These are phyloP conservation scores for Cryptophagus acutangulus DNA, from an alignment of 2,888 invertebrate genomes.

Conservation along the genomic window DNA sequence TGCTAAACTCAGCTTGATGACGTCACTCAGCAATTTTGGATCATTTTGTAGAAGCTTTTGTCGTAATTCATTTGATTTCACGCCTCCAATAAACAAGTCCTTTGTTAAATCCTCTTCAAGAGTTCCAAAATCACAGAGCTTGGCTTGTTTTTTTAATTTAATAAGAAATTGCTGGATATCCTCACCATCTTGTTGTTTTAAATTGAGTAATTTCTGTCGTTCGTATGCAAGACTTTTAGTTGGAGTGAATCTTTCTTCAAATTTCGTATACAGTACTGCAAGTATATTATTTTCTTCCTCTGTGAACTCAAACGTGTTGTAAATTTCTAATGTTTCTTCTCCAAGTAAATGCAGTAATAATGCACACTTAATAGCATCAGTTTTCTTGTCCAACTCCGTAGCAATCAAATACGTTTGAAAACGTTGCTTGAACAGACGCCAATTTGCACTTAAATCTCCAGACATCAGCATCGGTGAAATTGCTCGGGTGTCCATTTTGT, in stretches of 20 bases:
- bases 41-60: slow-evolving; percentile 2
- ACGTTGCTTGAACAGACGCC: background rate
- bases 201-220: background rate
- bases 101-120: background rate
- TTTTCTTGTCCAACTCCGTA: background rate
- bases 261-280: background rate
- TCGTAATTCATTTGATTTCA: slow-evolving; percentile 2
- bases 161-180: background rate
- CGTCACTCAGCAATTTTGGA: background rate
- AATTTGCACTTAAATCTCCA: slow-evolving; percentile 80
- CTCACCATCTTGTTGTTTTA: slow-evolving; percentile 3
- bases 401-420: background rate
- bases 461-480: background rate
- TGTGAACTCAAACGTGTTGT: background rate
- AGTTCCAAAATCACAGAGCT: background rate
- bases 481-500: background rate
- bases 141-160: background rate
- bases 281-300: background rate
- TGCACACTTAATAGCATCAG: background rate
- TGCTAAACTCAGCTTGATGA: background rate
- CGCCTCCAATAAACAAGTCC: slow-evolving; percentile 4
- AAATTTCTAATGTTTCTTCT: background rate
- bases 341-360: background rate
- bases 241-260: slow-evolving; percentile 1
- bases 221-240: slow-evolving; percentile 3